Percentiles rank a stretch among this genome's conserved stretches.
Evolutionary conservation across 2,888 invertebrate species (phyloP).

Genomic region (Tachina lurida): DNA sequence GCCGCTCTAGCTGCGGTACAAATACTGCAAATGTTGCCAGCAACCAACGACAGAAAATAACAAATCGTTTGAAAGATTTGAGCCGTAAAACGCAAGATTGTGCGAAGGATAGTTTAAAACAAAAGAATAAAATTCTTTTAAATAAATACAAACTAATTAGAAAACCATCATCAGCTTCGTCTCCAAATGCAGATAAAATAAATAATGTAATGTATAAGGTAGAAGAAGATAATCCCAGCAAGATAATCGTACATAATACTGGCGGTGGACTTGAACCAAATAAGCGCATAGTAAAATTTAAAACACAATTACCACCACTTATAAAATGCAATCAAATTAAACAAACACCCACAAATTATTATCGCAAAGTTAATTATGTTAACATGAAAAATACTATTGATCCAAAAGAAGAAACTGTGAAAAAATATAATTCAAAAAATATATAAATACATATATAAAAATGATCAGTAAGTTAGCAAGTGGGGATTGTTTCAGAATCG

Average conservation of each 20-base stretch:
- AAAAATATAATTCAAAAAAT: neutral
- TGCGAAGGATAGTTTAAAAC: constrained; percentile 37
- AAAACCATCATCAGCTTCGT: constrained; percentile 11
- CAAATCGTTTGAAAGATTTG: constrained; percentile 10
- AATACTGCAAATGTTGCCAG: constrained; percentile 64
- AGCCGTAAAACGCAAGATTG: constrained; percentile 25
- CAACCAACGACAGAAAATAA: constrained; percentile 40
- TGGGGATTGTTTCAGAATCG: constrained; percentile 19
- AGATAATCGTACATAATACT: neutral
- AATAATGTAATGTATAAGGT: constrained; percentile 6
- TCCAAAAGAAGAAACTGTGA: neutral
- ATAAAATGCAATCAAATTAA: neutral
- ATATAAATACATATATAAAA: neutral
- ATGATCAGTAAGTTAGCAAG: neutral
- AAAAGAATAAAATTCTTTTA: constrained; percentile 66
- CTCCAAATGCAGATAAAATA: constrained; percentile 1
- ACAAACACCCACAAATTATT: constrained; percentile 39
- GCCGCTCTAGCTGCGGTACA: constrained; percentile 3
- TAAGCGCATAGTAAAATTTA: constrained; percentile 35
- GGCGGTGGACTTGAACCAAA: neutral
- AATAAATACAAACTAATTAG: constrained; percentile 65
- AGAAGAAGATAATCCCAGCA: constrained; percentile 19
- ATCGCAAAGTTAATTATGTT: constrained; percentile 60
- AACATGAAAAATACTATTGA: neutral
- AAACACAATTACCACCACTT: neutral